Evolutionary conservation across 2,888 invertebrate species (phyloP), one percentile per base, ranked within the genome.

Genomic region (Epistrophe eligans): DNA sequence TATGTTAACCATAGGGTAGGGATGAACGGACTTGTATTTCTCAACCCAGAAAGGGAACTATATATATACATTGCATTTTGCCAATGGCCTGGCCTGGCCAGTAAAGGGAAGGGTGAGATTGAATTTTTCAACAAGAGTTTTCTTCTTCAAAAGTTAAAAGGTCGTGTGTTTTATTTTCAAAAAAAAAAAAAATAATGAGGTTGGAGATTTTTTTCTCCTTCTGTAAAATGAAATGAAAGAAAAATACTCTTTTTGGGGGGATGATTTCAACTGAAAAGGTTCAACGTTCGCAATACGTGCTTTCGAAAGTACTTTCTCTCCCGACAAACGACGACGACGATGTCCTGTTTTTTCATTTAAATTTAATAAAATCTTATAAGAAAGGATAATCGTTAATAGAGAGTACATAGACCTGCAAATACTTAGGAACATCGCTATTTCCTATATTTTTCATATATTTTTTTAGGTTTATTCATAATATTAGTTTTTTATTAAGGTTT

Each of bases 1-100:
- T 66, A 74, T 64, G 80, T 58, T 79, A 64, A 71, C 74, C 79
- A 64, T 71, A 57, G 57, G 72, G 64, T 71, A 50, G 43, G 58
- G 57, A 76, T 45, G 62, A 76, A 81, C 55, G 76, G 17, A 81
- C 48, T 19, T 50, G 32, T 28, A 38, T 48, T 58, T 48, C 24
- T 17, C 28, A 57, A 77, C 40, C 17, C 8, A 35, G 7, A 71
- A 35, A 48, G 19, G 28, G 57, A 57, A 66, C 32, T 28, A 19
- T 0, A 24, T 24, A 24, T 24, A 24, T 24, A 17, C 48, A 38
- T 50, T 77, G 77, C 82, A 82, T 70, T 64, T 64, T 58, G 72
- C 64, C 57, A 76, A 58, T 77, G 77, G 24, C 24, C 1, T 24
- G 24, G 24, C 24, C 24, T 24, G 24, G 77, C 64, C 81, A 82